These are phyloP conservation scores for Vultur gryphus DNA, from an alignment of 2,797 vertebrate species.

Conservation along the genomic window DNA sequence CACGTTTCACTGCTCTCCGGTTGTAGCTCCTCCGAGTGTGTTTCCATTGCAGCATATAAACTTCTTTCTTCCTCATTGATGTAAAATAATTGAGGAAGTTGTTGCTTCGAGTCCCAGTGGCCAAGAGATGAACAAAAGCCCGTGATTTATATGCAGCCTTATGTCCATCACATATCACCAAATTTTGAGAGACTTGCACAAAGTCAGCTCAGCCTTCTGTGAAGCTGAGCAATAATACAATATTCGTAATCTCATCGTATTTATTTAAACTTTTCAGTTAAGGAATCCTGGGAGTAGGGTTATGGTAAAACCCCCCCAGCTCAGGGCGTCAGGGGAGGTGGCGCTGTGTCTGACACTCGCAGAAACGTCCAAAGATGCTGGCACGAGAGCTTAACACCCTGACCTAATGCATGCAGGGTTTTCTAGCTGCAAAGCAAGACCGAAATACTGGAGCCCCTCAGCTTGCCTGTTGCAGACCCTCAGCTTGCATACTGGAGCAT, in stretches of 20 bases:
- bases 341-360: fast-evolving
- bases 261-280: not conserved
- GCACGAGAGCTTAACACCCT: not conserved
- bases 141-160: fast-evolving
- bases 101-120: not conserved
- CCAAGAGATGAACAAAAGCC: not conserved
- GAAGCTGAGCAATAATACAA: not conserved
- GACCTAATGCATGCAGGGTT: fast-evolving
- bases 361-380: fast-evolving
- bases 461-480: fast-evolving
- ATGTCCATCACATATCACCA: not conserved
- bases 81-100: not conserved
- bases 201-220: not conserved
- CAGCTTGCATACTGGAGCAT: fast-evolving
- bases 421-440: not conserved
- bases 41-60: fast-evolving
- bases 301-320: not conserved
- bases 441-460: fast-evolving
- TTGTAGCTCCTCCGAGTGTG: too few relatives aligned
- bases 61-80: not conserved
- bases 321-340: not conserved
- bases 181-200: not conserved
- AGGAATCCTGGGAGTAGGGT: not conserved
- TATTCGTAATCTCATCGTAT: fast-evolving
- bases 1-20: not conserved